Conservation (phyloP, 1,140 invertebrate species). For the Conopomorpha cramerella region DNA sequence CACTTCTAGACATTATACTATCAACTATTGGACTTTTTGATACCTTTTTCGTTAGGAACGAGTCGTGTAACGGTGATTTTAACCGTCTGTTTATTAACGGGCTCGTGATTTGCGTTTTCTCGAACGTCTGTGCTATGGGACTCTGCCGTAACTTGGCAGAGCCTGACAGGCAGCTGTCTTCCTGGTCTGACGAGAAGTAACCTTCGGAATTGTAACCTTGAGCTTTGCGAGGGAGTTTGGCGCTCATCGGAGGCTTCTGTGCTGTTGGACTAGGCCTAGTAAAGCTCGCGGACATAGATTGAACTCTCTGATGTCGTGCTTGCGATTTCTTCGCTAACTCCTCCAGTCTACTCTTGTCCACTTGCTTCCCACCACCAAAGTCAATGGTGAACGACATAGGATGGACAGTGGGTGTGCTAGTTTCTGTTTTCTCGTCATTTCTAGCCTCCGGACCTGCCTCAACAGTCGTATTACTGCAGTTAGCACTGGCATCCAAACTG, state of each 20-base stretch:
- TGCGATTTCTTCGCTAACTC: constrained; percentile 72
- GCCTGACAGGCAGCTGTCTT: constrained; percentile 54
- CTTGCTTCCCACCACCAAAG: constrained; percentile 64
- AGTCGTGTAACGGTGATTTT: constrained; percentile 32
- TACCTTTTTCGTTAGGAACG: constrained; percentile 29
- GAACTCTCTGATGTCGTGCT: constrained; percentile 69
- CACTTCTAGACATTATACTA: constrained; percentile 57
- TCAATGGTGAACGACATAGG: constrained; percentile 71
- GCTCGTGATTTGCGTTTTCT: constrained; percentile 18
- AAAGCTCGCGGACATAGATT: constrained; percentile 65
- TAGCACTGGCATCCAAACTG: constrained; percentile 11
- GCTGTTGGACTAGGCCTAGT: constrained; percentile 26
- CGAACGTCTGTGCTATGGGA: constrained; percentile 29
- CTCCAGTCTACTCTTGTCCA: constrained; percentile 66
- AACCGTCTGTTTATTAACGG: constrained; percentile 26
- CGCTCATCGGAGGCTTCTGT: constrained; percentile 64
- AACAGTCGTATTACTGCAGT: constrained; percentile 23
- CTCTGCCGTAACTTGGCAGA: constrained; percentile 37
- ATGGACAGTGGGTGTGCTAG: constrained; percentile 37
- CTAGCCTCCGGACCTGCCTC: constrained; percentile 22
- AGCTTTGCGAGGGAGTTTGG: constrained; percentile 61
- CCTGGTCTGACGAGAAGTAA: constrained; percentile 71
- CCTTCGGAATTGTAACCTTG: constrained; percentile 71
- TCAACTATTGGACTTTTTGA: constrained; percentile 59
- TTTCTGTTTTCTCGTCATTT: constrained; percentile 24